Base-by-base conservation (phyloP, 2,888 invertebrate species). In the Ellobium chinense region DNA sequence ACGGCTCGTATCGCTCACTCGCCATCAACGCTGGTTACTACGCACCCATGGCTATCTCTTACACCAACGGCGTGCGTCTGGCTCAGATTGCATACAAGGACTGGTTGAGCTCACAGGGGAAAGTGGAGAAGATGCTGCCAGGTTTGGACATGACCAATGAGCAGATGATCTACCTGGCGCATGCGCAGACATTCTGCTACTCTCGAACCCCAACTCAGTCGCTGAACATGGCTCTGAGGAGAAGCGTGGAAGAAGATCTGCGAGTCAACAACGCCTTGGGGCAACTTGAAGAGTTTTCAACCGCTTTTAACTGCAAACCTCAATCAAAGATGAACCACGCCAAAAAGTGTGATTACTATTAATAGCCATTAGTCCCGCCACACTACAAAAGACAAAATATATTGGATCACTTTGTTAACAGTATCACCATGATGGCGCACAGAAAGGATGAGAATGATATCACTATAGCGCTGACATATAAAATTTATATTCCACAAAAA, bases 91-190 rank as follows among this genome's bases (percentile, higher is more conserved):
- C 88, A 18, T 90, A 90, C 78, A 85, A 86, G 62, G 84, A 86
- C 56, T 90, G 89, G 89, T 66, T 85, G 14, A 69, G 80, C 2
- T 82, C 84, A 14, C 84, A 88, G 37, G 87, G 84, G 0, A 74
- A 80, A n/a, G 88, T 88, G 14, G 80, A 82, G 36, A 68, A 73
- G 54, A 46, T 77, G 29, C 63, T 80, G 7, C 89, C 89, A 0
- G 88, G 87, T 7, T 72, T 88, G 7, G 86, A 85, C 14, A 80
- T 88, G 56, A 87, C 89, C 12, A 88, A 94, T 80, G 92, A 94
- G 54, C 94, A 94, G 66, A 91, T 94, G 77, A 95, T 95, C 90
- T 95, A 94, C 88, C 87, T 95, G 18, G 90, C 94, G 1, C 94
- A 94, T 87, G 94, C 94, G 24, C 95, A 95, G 88, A 90, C 90